These are phyloP conservation scores for Drosophila subquinaria DNA, from an alignment of 2,888 invertebrate species.

Conservation along the genomic window DNA sequence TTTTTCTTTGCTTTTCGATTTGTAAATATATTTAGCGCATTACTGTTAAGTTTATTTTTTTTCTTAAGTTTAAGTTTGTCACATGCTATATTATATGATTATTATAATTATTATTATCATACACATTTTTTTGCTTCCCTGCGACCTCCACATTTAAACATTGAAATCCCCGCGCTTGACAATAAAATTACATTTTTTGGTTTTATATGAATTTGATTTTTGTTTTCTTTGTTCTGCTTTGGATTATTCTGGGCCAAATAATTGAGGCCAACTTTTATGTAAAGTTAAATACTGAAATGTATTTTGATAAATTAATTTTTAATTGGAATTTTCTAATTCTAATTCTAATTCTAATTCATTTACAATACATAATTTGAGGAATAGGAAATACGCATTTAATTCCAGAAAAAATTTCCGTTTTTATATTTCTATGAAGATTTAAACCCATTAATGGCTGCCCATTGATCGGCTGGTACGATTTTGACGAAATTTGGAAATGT, in stretches of 20 bases:
- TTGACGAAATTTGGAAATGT: too few relatives aligned
- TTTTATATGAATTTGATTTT: conserved; percentile 35
- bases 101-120: conserved; percentile 11
- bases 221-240: conserved; percentile 3
- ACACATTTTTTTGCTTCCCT: conserved; percentile 35
- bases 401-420: too few relatives aligned
- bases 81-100: conserved; percentile 19
- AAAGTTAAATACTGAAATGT: too few relatives aligned
- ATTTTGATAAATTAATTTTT: too few relatives aligned
- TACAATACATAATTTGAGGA: too few relatives aligned
- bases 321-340: too few relatives aligned
- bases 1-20: conserved; percentile 12
- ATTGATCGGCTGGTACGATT: too few relatives aligned
- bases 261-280: too few relatives aligned
- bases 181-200: conserved; percentile 74
- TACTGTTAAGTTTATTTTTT: conserved; percentile 60
- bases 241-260: too few relatives aligned
- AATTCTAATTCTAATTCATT: too few relatives aligned
- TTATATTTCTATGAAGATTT: too few relatives aligned
- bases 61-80: conserved; percentile 34
- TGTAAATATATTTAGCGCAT: conserved; percentile 63
- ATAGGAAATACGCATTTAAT: background rate
- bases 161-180: conserved; percentile 60
- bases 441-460: too few relatives aligned
- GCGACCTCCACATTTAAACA: background rate